These are phyloP conservation scores for Lissonota sp. DNA, from an alignment of 2,888 invertebrate species.

Conservation along the genomic window DNA sequence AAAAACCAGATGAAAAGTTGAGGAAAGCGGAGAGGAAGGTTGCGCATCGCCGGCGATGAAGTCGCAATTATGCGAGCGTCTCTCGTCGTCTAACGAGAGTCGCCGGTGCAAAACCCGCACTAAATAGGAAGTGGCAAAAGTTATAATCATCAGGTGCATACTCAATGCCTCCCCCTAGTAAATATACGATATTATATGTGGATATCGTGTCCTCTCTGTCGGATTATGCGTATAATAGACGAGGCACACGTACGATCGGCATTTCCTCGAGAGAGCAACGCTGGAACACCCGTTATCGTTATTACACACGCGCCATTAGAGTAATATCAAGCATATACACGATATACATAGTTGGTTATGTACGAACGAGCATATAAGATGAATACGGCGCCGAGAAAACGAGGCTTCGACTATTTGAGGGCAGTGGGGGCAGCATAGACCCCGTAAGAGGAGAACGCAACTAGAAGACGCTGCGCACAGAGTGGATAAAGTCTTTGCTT, in stretches of 20 bases:
- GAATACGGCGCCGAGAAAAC: constrained; percentile 1
- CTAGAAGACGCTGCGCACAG: too few species aligned
- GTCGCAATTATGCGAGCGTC: not conserved
- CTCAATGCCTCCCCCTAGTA: not conserved
- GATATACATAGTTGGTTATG: too few species aligned
- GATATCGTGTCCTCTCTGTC: not conserved
- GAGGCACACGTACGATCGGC: not conserved
- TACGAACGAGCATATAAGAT: not conserved
- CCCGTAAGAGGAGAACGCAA: too few species aligned
- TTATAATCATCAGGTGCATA: constrained; percentile 24
- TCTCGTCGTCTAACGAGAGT: not conserved
- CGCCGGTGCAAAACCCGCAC: not conserved
- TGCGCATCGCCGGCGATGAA: not conserved
- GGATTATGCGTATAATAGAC: not conserved
- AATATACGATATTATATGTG: not conserved
- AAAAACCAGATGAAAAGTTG: too few species aligned
- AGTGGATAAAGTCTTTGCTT: too few species aligned
- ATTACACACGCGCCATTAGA: constrained; percentile 42
- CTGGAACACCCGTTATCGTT: constrained; percentile 25
- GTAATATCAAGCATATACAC: not conserved
- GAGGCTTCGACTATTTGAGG: not conserved
- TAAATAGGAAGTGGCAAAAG: constrained; percentile 12
- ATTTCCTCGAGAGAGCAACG: constrained; percentile 23
- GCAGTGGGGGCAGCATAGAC: too few species aligned
- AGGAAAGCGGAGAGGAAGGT: not conserved